phyloP scores from a whole-genome alignment of 1,140 invertebrate genomes.

The Vanessa atalanta region DNA sequence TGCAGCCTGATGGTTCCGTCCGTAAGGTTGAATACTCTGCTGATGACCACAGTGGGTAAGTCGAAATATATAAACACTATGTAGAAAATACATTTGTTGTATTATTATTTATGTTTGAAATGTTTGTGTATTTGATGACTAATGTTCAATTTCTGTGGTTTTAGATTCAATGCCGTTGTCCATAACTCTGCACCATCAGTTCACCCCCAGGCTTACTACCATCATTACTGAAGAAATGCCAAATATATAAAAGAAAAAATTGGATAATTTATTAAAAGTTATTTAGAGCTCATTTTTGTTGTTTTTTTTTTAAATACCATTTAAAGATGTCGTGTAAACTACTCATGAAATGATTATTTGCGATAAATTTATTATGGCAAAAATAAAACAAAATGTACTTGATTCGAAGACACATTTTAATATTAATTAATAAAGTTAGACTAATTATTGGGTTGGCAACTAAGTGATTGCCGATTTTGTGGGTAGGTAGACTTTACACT shows the following conservation, averaged over 20 bases:
- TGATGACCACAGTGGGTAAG: conserved; percentile 56
- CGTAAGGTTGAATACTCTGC: conserved; percentile 66
- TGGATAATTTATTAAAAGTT: conserved; percentile 30
- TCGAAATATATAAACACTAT: no score
- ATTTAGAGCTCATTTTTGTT: background rate
- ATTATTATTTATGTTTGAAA: background rate
- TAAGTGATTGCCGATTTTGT: no score
- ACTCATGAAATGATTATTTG: no score
- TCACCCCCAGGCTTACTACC: conserved; percentile 42
- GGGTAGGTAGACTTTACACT: no score
- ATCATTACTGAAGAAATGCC: conserved; percentile 35
- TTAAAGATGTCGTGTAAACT: no score
- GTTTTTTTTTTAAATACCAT: background rate
- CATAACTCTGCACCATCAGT: conserved; percentile 50
- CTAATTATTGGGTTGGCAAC: no score
- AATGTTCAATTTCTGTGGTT: conserved; percentile 18
- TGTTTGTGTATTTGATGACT: no score
- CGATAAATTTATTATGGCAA: no score
- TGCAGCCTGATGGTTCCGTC: conserved; percentile 65
- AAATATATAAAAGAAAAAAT: conserved; percentile 3
- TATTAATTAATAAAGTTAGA: no score
- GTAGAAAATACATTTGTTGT: background rate
- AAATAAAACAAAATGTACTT: no score
- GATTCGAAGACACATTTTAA: no score
- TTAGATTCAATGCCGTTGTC: conserved; percentile 56